Conservation (phyloP, 2,113 vertebrate species). For the Gavialis gangeticus region DNA sequence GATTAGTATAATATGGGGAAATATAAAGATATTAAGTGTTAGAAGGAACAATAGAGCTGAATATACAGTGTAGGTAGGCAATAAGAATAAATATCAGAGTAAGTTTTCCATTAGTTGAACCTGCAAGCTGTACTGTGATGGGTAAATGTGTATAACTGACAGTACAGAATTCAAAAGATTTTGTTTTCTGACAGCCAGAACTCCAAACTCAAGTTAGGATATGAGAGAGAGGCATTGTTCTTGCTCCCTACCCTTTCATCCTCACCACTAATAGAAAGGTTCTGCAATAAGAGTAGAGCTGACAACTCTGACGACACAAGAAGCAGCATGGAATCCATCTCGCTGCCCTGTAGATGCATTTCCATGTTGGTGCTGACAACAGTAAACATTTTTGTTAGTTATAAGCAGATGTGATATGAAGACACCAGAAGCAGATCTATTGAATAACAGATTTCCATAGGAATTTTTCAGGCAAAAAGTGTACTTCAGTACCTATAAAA, state of each 20-base stretch:
- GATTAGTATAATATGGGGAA: slow-evolving; percentile 24
- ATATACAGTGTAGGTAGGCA: background rate
- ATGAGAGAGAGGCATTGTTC: slow-evolving; percentile 8
- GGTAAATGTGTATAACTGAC: background rate
- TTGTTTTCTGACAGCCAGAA: background rate
- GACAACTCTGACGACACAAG: background rate
- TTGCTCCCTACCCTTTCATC: slow-evolving; percentile 16
- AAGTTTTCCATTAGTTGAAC: slow-evolving; percentile 24
- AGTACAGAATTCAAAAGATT: slow-evolving; percentile 46
- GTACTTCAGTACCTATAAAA: background rate
- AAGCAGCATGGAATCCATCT: background rate
- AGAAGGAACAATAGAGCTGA: background rate
- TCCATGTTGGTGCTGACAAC: background rate
- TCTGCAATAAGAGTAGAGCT: background rate
- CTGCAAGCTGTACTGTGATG: slow-evolving; percentile 24
- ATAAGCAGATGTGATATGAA: background rate
- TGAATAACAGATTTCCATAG: background rate
- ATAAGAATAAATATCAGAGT: slow-evolving; percentile 30
- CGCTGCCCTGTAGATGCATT: background rate
- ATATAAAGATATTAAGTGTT: background rate
- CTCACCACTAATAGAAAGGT: background rate
- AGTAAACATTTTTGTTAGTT: background rate
- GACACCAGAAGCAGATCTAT: background rate
- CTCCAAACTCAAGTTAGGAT: slow-evolving; percentile 17
- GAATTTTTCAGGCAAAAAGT: background rate